These are phyloP conservation scores for Meiosimyza platycephala DNA, from an alignment of 2,888 invertebrate species.

Conservation along the genomic window DNA sequence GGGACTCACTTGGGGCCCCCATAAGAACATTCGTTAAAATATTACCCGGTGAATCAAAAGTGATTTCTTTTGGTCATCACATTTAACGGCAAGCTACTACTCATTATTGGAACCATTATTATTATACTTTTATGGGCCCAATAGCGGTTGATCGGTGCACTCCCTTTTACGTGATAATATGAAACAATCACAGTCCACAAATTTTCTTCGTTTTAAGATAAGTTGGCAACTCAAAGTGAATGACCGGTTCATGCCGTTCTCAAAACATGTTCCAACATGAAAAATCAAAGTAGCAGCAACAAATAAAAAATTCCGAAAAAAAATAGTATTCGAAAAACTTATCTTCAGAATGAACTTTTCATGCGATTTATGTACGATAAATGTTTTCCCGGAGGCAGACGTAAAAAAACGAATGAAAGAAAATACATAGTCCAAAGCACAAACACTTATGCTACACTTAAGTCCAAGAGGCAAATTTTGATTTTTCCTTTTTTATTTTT, in stretches of 20 bases:
- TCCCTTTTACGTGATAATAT: too few species aligned
- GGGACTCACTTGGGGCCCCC: too few species aligned
- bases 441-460: constrained; percentile 7
- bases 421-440: background rate
- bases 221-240: background rate
- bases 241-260: constrained; percentile 8
- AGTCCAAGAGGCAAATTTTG: constrained; percentile 17
- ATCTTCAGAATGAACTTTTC: constrained; percentile 25
- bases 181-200: too few species aligned
- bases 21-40: too few species aligned
- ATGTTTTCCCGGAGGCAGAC: background rate
- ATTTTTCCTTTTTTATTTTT: constrained; percentile 2
- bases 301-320: constrained; percentile 7
- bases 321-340: constrained; percentile 17
- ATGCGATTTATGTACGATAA: constrained; percentile 26
- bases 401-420: background rate
- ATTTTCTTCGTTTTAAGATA: constrained; percentile 21
- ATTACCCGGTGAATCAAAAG: too few species aligned
- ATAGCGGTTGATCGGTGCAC: too few species aligned
- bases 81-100: too few species aligned
- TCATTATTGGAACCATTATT: too few species aligned
- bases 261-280: constrained; percentile 27
- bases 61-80: too few species aligned
- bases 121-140: too few species aligned
- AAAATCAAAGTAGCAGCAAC: constrained; percentile 6